Evolutionary conservation across 2,888 invertebrate genomes (phyloP), one percentile per base, ranked within the genome.

Genomic region (Campopleginae sp.): DNA sequence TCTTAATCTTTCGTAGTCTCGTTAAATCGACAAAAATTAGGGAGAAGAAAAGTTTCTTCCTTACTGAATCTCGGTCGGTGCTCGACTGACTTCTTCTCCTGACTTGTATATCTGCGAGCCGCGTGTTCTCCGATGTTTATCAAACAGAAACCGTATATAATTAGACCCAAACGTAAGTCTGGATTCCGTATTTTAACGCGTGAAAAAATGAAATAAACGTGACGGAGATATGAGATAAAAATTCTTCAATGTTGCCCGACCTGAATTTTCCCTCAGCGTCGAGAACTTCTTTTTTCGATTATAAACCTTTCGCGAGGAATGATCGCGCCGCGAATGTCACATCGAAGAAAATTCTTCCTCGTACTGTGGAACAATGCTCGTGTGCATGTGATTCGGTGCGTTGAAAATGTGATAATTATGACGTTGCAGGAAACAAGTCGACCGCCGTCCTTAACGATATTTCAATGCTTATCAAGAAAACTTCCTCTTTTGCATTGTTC

Each of bases 121-220:
- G 86, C 86, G 87, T 91, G 88, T 88, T 88, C 85, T 82, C 77
- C 86, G 80, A 87, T 91, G 91, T 91, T 92, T 91, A 92, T 91
- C 89, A 92, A 91, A 92, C 90, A 90, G 85, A 89, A 82, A 87
- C 79, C 88, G 87, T 87, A 89, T 93, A 93, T 92, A 92, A 92
- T 92, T 93, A 92, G 92, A 83, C 65, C 90, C 75, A 85, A 83
- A 86, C 85, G 75, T 76, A 77, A 81, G 83, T 87, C 83, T 86
- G 88, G 86, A 88, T 88, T 88, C 86, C 87, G 42, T 63, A 63
- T 63, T 78, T 83, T 23, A 48, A 75, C 42, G 75, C 61, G 42
- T 31, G 0, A 76, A 79, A 79, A 83, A 79, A 78, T 44, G 23
- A 61, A 68, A 46, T 7, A 58, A 58, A 63, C 2, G 44, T 3